Evolutionary conservation across 1,140 invertebrate species (phyloP).

Genomic region (Pogonognathellus flavescens): DNA sequence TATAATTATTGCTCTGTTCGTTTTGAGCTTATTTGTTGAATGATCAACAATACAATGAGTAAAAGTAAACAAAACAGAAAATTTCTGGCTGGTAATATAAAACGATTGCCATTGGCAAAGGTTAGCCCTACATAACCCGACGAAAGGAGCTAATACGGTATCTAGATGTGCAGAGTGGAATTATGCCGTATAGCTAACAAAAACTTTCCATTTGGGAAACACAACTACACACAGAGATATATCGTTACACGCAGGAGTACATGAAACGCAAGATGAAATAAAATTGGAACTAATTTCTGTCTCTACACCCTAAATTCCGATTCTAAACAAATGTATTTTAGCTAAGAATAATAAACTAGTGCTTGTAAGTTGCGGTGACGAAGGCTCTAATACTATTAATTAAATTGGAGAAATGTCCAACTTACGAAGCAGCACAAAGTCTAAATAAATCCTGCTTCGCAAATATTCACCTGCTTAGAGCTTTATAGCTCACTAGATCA

Average conservation of each 20-base stretch:
- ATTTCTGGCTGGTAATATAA: no score
- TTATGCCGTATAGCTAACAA: neutral
- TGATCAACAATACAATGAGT: no score
- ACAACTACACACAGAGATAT: neutral
- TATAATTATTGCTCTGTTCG: no score
- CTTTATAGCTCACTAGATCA: neutral
- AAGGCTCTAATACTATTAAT: neutral
- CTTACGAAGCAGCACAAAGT: neutral
- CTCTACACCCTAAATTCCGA: neutral
- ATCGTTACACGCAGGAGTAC: neutral
- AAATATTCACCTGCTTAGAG: neutral
- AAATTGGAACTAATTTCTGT: constrained; percentile 3
- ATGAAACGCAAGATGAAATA: neutral
- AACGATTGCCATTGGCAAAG: neutral
- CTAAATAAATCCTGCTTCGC: constrained; percentile 12
- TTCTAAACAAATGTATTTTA: neutral
- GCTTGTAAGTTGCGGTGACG: neutral
- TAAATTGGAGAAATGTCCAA: constrained; percentile 38
- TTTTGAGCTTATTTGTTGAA: no score
- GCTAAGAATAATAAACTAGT: neutral
- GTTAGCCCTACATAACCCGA: neutral
- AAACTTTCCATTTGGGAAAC: neutral
- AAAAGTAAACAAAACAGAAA: no score
- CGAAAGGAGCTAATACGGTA: constrained; percentile 5
- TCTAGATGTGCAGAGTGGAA: neutral